A percentile compares a stretch with the other conserved stretches of the same genome.
These are phyloP conservation scores for Pocota personata DNA, from an alignment of 2,888 invertebrate species.

Conservation along the genomic window DNA sequence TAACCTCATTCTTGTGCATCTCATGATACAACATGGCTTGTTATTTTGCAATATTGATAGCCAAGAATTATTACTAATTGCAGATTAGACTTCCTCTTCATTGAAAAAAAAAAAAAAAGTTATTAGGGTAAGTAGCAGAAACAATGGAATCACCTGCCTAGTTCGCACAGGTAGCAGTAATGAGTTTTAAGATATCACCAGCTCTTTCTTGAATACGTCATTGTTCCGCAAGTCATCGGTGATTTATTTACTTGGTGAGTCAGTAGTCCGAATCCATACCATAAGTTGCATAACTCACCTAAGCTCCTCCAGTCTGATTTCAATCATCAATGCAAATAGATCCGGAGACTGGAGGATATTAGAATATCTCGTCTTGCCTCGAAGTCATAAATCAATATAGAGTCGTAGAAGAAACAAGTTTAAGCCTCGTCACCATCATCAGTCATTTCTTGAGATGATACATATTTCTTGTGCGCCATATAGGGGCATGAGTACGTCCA, in stretches of 20 bases:
- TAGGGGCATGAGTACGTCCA: slow-evolving; percentile 31
- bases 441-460: slow-evolving; percentile 16
- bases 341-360: slow-evolving; percentile 10
- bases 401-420: not conserved
- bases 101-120: not conserved
- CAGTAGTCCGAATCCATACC: not conserved
- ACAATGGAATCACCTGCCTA: not conserved
- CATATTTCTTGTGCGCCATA: slow-evolving; percentile 33
- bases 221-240: not conserved
- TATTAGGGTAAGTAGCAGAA: not conserved
- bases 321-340: slow-evolving; percentile 44
- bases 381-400: slow-evolving; percentile 17
- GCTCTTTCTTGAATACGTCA: not conserved
- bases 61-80: too few species aligned
- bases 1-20: too few species aligned
- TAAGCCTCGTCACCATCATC: slow-evolving; percentile 15
- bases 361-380: slow-evolving; percentile 6
- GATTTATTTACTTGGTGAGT: not conserved
- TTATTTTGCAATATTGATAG: too few species aligned
- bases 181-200: not conserved
- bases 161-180: not conserved
- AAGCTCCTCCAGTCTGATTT: slow-evolving; percentile 2
- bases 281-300: not conserved
- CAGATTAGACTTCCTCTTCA: not conserved
- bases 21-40: too few species aligned